A percentile compares a stretch with the other conserved stretches of the same genome.
Evolutionary conservation across 2,113 vertebrate genomes (phyloP).

Genomic region (Hydrolagus affinis): DNA sequence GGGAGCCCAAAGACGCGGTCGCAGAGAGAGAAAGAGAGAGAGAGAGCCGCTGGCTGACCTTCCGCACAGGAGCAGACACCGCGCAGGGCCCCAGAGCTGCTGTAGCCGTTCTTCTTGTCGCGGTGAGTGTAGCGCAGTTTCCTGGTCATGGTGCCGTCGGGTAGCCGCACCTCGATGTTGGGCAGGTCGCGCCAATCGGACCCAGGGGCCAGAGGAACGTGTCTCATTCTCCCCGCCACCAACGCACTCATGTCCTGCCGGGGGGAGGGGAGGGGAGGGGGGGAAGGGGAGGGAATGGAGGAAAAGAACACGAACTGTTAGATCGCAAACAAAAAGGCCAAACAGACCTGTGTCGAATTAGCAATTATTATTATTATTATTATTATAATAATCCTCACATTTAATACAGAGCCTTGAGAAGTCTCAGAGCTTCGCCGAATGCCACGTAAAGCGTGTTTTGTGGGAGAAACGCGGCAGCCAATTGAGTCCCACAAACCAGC

Average conservation of each 20-base stretch:
- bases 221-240: conserved; percentile 87
- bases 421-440: too few relatives aligned
- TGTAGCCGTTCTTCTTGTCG: conserved; percentile 79
- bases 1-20: not conserved
- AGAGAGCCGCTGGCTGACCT: conserved; percentile 49
- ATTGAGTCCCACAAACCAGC: too few relatives aligned
- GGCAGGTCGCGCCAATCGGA: conserved; percentile 92
- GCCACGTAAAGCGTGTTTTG: too few relatives aligned
- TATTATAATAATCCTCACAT: too few relatives aligned
- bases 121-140: conserved; percentile 78
- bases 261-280: not conserved
- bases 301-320: not conserved
- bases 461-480: too few relatives aligned
- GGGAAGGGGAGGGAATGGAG: too few relatives aligned
- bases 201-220: conserved; percentile 83
- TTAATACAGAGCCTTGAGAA: too few relatives aligned
- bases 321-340: too few relatives aligned
- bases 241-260: conserved; percentile 87
- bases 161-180: conserved; percentile 79
- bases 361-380: too few relatives aligned
- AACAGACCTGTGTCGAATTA: too few relatives aligned
- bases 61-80: conserved; percentile 83
- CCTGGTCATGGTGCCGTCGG: conserved; percentile 72
- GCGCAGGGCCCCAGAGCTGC: conserved; percentile 65
- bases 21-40: rapidly evolving